phyloP scores from a whole-genome alignment of 1,140 invertebrate genomes.

The Bombus consobrinus region DNA sequence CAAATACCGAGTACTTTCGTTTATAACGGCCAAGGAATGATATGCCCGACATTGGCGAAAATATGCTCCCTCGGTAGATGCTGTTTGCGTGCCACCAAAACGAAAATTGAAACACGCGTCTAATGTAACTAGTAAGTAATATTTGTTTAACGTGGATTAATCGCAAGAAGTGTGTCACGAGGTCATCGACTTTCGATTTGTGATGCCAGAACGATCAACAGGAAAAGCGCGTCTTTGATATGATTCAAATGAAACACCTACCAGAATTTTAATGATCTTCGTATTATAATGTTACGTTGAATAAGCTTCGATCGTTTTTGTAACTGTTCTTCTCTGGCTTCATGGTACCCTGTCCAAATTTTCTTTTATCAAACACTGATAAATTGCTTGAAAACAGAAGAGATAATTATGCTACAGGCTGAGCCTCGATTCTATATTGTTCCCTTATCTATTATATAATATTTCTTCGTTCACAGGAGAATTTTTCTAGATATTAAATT shows the following conservation, averaged over 20 bases:
- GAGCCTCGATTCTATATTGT: no score
- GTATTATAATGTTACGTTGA: not conserved
- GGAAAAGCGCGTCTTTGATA: conserved; percentile 40
- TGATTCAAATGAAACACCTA: conserved; percentile 6
- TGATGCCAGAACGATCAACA: conserved; percentile 36
- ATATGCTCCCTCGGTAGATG: no score
- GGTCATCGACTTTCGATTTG: conserved; percentile 33
- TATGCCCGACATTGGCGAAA: no score
- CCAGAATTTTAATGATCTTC: conserved; percentile 24
- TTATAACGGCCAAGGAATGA: not conserved
- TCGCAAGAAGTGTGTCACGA: conserved; percentile 9
- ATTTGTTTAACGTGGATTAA: not conserved
- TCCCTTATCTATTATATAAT: no score
- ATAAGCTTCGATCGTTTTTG: not conserved
- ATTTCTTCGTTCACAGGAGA: no score
- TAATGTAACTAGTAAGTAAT: no score
- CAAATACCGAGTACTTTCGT: not conserved
- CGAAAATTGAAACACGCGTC: not conserved
- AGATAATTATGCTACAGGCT: not conserved
- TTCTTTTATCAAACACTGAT: not conserved
- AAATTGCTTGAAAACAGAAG: no score
- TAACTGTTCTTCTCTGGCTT: not conserved
- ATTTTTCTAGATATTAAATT: no score
- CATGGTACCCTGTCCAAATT: no score
- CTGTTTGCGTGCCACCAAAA: no score